Evolutionary conservation across 1,140 invertebrate species (phyloP), one percentile per base, ranked within the genome.

Genomic region (Drosophila pachea): DNA sequence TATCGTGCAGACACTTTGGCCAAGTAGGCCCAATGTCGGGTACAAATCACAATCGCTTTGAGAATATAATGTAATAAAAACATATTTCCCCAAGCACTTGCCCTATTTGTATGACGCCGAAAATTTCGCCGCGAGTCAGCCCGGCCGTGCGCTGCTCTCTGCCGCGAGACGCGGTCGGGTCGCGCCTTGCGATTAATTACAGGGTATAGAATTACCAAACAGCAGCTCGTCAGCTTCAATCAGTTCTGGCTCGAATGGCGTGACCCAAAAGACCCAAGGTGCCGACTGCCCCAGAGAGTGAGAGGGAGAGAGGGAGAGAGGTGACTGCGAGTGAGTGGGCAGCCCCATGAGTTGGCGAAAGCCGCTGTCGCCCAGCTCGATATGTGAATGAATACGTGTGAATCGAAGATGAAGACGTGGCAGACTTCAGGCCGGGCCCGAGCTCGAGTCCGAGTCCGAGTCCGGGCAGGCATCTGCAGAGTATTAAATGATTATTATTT

Each of bases 71-170:
- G 76, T 79, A 86, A 86, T 86, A 79, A 86, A 84, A 84, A 71
- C 73, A 84, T 76, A 84, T 79, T 79, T 79, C 76, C 73, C 69
- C 73, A 74, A 86, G 76, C 67, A 74, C 74, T 84, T 84, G 76
- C 49, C 73, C 79, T 79, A 84, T 79, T 86, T 84, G 76, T 76
- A 61, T 53, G 63, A 69, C 59, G 43, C 45, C 16, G 7, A 4
- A 22, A 22, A 22, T 22, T 22, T 3, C 22, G 22, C 22, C 22
- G 22, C n/a, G n/a, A n/a, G n/a, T n/a, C n/a, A n/a, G n/a, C n/a
- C n/a, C n/a, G n/a, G n/a, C 22, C 22, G 22, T n/a, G n/a, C n/a
- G 22, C 22, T 22, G 22, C 22, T 22, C 22, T 22, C 22, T 22
- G 22, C 22, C n/a, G n/a, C n/a, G n/a, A n/a, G n/a, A n/a, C n/a